Evolutionary conservation across 2,797 vertebrate species (phyloP), one percentile per base, ranked within the genome.

Genomic region (Dipus sagitta): DNA sequence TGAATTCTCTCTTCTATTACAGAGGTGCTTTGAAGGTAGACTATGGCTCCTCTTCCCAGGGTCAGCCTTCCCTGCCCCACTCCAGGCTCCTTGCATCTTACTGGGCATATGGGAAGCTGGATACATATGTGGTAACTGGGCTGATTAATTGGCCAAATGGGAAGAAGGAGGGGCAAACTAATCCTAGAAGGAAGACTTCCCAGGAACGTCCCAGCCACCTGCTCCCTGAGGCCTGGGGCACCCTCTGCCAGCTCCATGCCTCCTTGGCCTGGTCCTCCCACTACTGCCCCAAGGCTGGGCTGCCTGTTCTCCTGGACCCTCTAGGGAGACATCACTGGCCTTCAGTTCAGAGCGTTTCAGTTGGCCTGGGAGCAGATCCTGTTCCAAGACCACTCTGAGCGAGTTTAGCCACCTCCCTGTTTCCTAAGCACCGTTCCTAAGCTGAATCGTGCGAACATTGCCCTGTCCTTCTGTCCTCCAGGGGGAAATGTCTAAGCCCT

Each of bases 391-490:
- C 94, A 62, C 10, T 94, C 67, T 78, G 94, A 94, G 94, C 89
- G 92, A 93, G 84, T 32, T 6, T 79, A 91, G 94, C 86, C 93
- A 90, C 90, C 96, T 96, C 95, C 95, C 95, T 95, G 90, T 90
- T 96, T 96, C 90, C 83, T 24, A 74, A 96, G 88, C 72, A 72
- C 52, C 6, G 0, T 86, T 93, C 72, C 85, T 74, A 62, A 85
- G 42, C 23, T 54, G 26, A 60, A 77, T 67, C n/a, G 47, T 80
- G 26, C 71, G 90, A 94, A 90, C 52, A 90, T 83, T 60, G 91
- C 75, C 18, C 62, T 5, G 42, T 86, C 90, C 96, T 93, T 90
- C 94, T 74, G 26, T 62, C 81, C 67, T 74, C 30, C 0, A 47
- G 32, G 65, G 24, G 30, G 84, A 42, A 34, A 72, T 20, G 68